These are phyloP conservation scores for Leptobrachium leishanense DNA, from an alignment of 2,113 vertebrate species.

Conservation along the genomic window DNA sequence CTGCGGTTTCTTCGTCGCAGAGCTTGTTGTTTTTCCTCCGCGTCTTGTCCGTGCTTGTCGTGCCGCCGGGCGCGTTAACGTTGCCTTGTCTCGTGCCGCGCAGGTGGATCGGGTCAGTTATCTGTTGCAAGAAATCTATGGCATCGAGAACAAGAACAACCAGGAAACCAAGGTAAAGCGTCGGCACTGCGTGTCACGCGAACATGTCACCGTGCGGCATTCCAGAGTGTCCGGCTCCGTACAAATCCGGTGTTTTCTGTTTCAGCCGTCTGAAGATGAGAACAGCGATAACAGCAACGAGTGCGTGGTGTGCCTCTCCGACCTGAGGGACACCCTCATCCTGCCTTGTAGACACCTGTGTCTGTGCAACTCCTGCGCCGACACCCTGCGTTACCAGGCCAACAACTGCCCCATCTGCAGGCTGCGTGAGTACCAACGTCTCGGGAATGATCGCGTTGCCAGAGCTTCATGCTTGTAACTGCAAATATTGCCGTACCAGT, in stretches of 20 bases:
- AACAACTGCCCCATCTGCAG: conserved; percentile 98
- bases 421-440: conserved; percentile 77
- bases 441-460: too few relatives aligned
- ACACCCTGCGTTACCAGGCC: conserved; percentile 93
- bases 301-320: conserved; percentile 94
- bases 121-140: conserved; percentile 96
- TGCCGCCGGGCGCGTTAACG: neutral
- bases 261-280: conserved; percentile 88
- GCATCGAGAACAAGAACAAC: conserved; percentile 98
- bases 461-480: too few relatives aligned
- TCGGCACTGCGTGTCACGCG: too few relatives aligned
- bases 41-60: neutral
- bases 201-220: too few relatives aligned
- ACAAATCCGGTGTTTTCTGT: neutral
- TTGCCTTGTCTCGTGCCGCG: conserved; percentile 22
- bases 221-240: too few relatives aligned
- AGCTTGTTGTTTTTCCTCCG: neutral
- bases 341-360: conserved; percentile 93
- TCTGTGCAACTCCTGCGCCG: conserved; percentile 90
- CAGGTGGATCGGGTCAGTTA: conserved; percentile 98
- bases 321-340: conserved; percentile 91
- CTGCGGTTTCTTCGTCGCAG: too few relatives aligned
- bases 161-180: conserved; percentile 91
- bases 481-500: too few relatives aligned
- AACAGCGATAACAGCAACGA: conserved; percentile 97